Base-by-base conservation (phyloP, 2,113 vertebrate genomes). In the Synchiropus splendidus region DNA sequence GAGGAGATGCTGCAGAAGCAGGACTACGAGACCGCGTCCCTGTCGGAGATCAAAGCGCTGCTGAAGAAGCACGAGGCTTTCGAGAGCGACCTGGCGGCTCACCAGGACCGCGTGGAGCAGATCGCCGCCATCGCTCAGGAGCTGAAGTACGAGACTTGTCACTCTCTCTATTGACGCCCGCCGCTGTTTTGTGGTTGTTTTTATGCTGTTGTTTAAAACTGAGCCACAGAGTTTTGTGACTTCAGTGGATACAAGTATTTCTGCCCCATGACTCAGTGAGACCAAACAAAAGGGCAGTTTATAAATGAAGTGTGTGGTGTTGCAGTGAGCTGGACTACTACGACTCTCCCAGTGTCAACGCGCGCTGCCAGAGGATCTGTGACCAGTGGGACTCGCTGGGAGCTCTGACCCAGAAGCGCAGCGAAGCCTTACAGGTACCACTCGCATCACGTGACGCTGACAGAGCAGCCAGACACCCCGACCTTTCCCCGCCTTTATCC, bases 31-130 rank as follows among this genome's bases (percentile, higher is more conserved):
- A 92, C 86, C 0, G 95, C 91, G 13, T 89, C 91, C 10, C 85
- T 99, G 47, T 98, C 95, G 0, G 94, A 99, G 61, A 94, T 99
- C 67, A 99, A 99, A 77, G 95, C 95, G 17, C 80, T 97, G 75
- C 85, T 99, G 78, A 97, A 96, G 85, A 99, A 99, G 69, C 95
- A 98, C 0, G 94, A 99, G 82, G 95, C 95, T 39, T 98, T 98
- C 5, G 94, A 98, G 83, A 98, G 94, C 1, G 94, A 98, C 77
- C 88, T 98, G 70, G 94, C 93, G 0, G 94, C 95, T 6, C 94
- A 98, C 74, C 95, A 99, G 85, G 95, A 99, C 83, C 87, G 94
- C 0, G 95, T 99, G 73, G 95, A 99, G 72, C 94, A 99, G 85
- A 99, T 98, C 4, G 94, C 93, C 0, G 94, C 95, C 76, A 98